Conservation (phyloP, 2,888 invertebrate genomes). For the Torymus auratus region DNA sequence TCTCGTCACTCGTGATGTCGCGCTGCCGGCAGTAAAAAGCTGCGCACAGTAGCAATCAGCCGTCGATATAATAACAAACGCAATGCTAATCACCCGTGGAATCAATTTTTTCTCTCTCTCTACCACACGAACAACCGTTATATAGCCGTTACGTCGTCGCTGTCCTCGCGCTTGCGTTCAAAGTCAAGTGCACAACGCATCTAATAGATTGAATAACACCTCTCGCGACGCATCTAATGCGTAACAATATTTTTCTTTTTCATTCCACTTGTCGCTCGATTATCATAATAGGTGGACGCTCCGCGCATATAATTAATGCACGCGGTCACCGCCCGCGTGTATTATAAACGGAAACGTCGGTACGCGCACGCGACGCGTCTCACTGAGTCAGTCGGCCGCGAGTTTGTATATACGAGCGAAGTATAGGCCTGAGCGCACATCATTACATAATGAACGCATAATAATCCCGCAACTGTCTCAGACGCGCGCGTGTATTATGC, state of each 20-base stretch:
- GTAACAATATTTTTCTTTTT: not conserved
- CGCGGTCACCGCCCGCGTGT: slow-evolving; percentile 3
- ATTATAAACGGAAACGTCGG: slow-evolving; percentile 33
- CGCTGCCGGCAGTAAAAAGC: not conserved
- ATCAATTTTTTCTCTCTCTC: slow-evolving; percentile 21
- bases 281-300: slow-evolving; percentile 25
- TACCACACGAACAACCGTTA: not conserved
- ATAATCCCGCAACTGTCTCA: slow-evolving; percentile 57
- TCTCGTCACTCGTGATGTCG: not conserved
- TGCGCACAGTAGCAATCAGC: not conserved
- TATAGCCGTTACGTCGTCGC: slow-evolving; percentile 31
- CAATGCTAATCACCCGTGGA: not conserved
- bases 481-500: too few species aligned
- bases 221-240: slow-evolving; percentile 8
- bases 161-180: slow-evolving; percentile 15
- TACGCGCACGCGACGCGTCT: slow-evolving; percentile 10
- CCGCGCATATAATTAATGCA: slow-evolving; percentile 11
- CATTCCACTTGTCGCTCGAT: slow-evolving; percentile 19
- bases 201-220: slow-evolving; percentile 23
- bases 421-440: slow-evolving; percentile 24
- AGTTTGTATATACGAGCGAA: not conserved
- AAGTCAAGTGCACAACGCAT: slow-evolving; percentile 50
- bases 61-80: slow-evolving; percentile 7
- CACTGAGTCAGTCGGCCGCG: slow-evolving; percentile 54
- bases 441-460: slow-evolving; percentile 59